phyloP scores from a whole-genome alignment of 1,140 invertebrate genomes.

The Zelostemma sp. region DNA sequence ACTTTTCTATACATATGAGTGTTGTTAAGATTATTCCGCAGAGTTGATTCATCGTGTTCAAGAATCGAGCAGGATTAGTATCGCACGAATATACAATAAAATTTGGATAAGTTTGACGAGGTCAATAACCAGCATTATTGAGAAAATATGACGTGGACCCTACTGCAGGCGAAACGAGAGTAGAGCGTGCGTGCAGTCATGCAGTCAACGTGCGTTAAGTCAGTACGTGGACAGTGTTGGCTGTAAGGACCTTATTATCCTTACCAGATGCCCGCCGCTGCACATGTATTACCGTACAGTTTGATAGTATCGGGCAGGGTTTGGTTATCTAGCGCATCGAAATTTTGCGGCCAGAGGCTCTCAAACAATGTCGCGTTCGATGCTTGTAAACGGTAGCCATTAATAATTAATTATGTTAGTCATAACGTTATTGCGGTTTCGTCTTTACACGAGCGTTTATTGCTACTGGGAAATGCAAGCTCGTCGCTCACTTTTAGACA shows the following conservation, averaged over 20 bases:
- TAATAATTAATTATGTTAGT: constrained; percentile 9
- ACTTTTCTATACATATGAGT: too few species aligned
- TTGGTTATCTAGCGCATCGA: constrained; percentile 22
- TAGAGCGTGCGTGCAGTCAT: too few species aligned
- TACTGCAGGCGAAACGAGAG: background rate
- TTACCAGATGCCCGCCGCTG: background rate
- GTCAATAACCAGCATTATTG: background rate
- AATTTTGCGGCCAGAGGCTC: constrained; percentile 24
- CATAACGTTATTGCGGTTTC: constrained; percentile 7
- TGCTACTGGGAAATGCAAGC: background rate
- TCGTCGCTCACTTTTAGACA: constrained; percentile 9
- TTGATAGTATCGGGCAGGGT: constrained; percentile 15
- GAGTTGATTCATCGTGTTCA: too few species aligned
- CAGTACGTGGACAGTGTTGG: too few species aligned
- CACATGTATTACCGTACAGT: constrained; percentile 12
- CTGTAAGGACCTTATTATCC: constrained; percentile 5
- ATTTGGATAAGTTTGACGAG: too few species aligned
- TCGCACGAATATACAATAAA: too few species aligned
- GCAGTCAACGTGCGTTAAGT: too few species aligned
- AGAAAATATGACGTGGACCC: background rate
- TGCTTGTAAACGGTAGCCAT: constrained; percentile 9
- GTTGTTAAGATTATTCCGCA: too few species aligned
- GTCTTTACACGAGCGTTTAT: background rate
- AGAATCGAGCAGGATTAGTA: too few species aligned
- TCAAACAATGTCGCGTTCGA: constrained; percentile 16